Evolutionary conservation across 2,113 vertebrate species (phyloP), one percentile per base, ranked within the genome.

Genomic region (Neotoma lepida): DNA sequence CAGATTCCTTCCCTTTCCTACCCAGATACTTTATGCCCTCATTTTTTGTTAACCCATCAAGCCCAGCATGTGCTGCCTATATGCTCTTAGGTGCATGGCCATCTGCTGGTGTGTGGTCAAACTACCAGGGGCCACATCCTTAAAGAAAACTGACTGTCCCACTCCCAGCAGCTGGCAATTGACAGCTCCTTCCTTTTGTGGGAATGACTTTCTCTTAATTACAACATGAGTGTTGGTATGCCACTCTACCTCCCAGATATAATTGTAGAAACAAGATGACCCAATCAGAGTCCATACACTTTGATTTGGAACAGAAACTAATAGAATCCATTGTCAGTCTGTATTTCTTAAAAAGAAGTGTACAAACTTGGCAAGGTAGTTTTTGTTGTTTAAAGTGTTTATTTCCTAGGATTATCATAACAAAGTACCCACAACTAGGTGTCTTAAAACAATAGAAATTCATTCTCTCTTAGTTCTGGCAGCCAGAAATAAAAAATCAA

Each of bases 201-300:
- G 6, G 4, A 95, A 93, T 77, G 54, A 24, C 87, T 95, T 95
- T 51, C 7, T 95, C 28, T 84, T 78, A 74, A 93, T 64, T 7
- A 26, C 14, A 89, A 17, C 12, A 66, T 61, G 70, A 22, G 13
- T 82, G 30, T 78, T 80, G 35, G 3, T 87, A 30, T 93, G 39
- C 66, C 80, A 91, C 7, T 88, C 39, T 28, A 88, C 1, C 22
- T 77, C 10, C 18, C 84, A 68, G 20, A 71, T 74, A 54, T 66
- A 88, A 4, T n/a, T 95, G 33, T 88, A 96, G 49, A 77, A 77
- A 39, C n/a, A 35, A 5, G 2, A 2, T 88, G 15, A 46, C 46
- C 8, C 26, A 82, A 1, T 94, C 35, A 93, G 39, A 93, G 73
- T 74, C 61, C 56, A 4, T 68, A 88, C 56, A 1, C 26, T 94